These are phyloP conservation scores for Tenodera sinensis DNA, from an alignment of 2,888 invertebrate species.

Conservation along the genomic window DNA sequence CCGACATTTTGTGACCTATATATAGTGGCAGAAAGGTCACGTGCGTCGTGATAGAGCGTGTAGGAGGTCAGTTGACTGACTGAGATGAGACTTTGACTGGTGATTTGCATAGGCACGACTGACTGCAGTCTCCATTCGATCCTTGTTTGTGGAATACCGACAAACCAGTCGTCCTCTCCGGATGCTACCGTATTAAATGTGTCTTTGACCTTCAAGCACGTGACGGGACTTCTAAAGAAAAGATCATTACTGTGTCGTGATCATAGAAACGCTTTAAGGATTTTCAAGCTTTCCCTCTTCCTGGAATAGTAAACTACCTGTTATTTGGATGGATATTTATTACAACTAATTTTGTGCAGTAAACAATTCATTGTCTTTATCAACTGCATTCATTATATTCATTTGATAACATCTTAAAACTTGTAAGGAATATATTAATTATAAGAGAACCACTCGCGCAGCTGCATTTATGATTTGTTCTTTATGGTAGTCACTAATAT, in stretches of 20 bases:
- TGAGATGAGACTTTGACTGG: not conserved
- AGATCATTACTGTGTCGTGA: not conserved
- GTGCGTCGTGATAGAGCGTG: not conserved
- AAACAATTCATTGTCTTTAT: no score
- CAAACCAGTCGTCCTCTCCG: not conserved
- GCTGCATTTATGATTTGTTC: no score
- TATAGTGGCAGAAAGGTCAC: not conserved
- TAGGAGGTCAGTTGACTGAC: not conserved
- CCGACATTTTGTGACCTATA: not conserved
- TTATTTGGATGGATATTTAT: no score
- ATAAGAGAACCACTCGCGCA: no score
- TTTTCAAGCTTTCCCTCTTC: not conserved
- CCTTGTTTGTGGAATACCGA: not conserved
- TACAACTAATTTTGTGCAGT: no score
- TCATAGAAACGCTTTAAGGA: not conserved
- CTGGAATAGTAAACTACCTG: no score
- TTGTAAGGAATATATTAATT: no score
- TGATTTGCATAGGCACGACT: not conserved
- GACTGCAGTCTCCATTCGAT: not conserved
- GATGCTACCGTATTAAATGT: not conserved
- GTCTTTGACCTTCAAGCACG: not conserved
- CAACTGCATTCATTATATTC: no score
- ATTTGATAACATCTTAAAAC: no score
- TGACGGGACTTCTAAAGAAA: not conserved
- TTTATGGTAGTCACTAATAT: no score